Conservation (phyloP, 1,140 invertebrate genomes). For the Coelopa frigida region DNA sequence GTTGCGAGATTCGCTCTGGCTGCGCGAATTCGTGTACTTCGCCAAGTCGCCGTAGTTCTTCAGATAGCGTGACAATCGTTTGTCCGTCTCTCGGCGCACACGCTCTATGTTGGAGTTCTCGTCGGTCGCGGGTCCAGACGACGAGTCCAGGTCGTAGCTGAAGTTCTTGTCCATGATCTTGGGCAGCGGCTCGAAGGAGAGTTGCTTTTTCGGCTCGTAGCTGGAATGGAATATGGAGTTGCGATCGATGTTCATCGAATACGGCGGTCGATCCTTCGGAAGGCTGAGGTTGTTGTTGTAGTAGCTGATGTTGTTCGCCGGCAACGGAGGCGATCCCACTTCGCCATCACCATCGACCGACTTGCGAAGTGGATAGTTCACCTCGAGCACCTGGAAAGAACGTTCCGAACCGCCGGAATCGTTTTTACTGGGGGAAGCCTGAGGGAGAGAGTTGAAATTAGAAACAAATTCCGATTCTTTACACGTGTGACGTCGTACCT, state of each 20-base stretch:
- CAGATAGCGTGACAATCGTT: conserved; percentile 30
- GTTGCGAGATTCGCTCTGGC: conserved; percentile 29
- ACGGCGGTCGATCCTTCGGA: conserved; percentile 18
- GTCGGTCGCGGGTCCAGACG: conserved; percentile 18
- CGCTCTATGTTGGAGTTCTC: conserved; percentile 27
- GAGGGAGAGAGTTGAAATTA: too few species aligned
- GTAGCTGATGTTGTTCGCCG: neutral
- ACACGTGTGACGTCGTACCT: too few species aligned
- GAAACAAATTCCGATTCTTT: too few species aligned
- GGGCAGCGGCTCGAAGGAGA: neutral
- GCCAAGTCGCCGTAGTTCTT: conserved; percentile 38
- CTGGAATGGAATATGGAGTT: conserved; percentile 33
- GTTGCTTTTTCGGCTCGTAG: conserved; percentile 20
- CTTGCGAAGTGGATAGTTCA: conserved; percentile 21
- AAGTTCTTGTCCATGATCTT: neutral
- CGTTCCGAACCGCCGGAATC: conserved; percentile 16
- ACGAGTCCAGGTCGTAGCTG: conserved; percentile 16
- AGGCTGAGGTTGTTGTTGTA: neutral
- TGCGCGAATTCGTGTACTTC: conserved; percentile 16
- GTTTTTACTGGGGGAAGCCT: neutral
- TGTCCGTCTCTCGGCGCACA: conserved; percentile 30
- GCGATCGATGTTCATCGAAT: conserved; percentile 31
- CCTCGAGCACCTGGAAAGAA: conserved; percentile 29
- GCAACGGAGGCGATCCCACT: neutral
- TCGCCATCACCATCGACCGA: neutral